A percentile compares a stretch with the other conserved stretches of the same genome.
These are phyloP conservation scores for Brenthis ino DNA, from an alignment of 2,888 invertebrate species.

Conservation along the genomic window DNA sequence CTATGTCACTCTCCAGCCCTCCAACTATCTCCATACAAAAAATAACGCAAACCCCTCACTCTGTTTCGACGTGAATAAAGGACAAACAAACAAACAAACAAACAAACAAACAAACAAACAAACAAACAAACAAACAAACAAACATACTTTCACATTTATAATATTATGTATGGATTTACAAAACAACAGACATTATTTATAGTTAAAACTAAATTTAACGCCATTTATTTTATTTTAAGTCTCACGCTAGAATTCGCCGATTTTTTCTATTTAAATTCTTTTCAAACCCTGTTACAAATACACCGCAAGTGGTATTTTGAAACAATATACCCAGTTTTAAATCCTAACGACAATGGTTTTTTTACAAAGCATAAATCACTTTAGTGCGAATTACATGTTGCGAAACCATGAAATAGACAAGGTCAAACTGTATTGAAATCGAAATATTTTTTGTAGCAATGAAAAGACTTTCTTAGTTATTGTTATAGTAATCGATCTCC, in stretches of 20 bases:
- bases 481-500: constrained; percentile 74
- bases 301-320: constrained; percentile 74
- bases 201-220: constrained; percentile 4
- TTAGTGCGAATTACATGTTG: constrained; percentile 73
- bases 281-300: constrained; percentile 57
- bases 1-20: no score
- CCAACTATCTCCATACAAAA: no score
- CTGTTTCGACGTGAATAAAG: no score
- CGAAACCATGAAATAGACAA: constrained; percentile 64
- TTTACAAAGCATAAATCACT: constrained; percentile 68
- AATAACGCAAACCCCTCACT: no score
- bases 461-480: constrained; percentile 65
- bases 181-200: constrained; percentile 19
- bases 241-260: neutral
- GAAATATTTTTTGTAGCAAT: constrained; percentile 47
- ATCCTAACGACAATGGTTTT: constrained; percentile 59
- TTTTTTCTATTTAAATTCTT: constrained; percentile 20
- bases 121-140: no score
- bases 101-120: no score
- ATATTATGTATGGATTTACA: neutral
- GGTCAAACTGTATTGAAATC: constrained; percentile 61
- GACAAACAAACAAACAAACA: no score
- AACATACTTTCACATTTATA: no score
- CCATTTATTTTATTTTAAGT: constrained; percentile 9
- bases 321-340: constrained; percentile 56